Base-by-base conservation (phyloP, 1,140 invertebrate species). In the Teleopsis dalmanni region DNA sequence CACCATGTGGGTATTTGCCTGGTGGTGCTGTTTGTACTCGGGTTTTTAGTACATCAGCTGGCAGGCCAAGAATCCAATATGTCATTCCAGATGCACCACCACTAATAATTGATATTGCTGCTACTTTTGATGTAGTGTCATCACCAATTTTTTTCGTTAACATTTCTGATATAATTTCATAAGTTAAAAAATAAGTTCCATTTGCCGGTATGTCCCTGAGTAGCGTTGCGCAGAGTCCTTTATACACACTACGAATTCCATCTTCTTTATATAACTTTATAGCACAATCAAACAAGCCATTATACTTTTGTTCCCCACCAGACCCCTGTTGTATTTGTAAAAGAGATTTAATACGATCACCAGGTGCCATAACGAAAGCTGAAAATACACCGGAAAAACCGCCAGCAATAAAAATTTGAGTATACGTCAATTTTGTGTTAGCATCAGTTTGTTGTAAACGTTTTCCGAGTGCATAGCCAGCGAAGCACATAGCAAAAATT, bases 1-100 rank as follows among this genome's bases (percentile, higher is more conserved):
- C n/a, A n/a, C n/a, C n/a, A n/a, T n/a, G n/a, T n/a, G n/a, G n/a
- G n/a, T n/a, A n/a, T n/a, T n/a, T n/a, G n/a, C n/a, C n/a, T n/a
- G n/a, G n/a, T n/a, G n/a, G n/a, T n/a, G n/a, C 88, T 53, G 90
- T 98, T 78, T 99, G 96, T 40, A 97, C 72, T 49, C 95, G 81
- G 68, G 94, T 98, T 73, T 99, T 99, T 25, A 99, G 75, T 23
- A 98, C 94, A 79, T 99, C 96, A 37, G 93, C 84, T 14, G 95
- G 94, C 77, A 99, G 95, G 53, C 91, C 95, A 29, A 98, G 83
- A 8, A 87, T 64, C 96, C 96, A 99, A 73, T 98, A 98, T 53
- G 86, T 82, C 62, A 98, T 92, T 45, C 96, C 96, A 50, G 96
- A 94, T 69, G 83, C 84, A 40, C 96, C 96, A 53, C 96, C 96